phyloP scores from a whole-genome alignment of 1,140 invertebrate genomes.

The Nasonia vitripennis region DNA sequence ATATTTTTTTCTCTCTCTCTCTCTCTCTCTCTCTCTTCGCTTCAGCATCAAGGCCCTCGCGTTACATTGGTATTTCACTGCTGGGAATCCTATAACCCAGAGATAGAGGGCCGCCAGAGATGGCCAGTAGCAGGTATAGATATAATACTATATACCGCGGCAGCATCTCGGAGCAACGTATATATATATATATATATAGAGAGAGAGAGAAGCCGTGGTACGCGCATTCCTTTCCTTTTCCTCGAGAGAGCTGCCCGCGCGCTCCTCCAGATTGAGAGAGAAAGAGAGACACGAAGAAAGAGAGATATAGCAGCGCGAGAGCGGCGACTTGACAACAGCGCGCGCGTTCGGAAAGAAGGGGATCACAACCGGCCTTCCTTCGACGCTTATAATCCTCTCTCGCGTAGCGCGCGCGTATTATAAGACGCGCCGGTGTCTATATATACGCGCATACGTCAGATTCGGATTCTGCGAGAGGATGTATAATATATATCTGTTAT shows the following conservation, averaged over 20 bases:
- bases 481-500: too few species aligned
- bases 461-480: too few species aligned
- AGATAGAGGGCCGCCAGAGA: background rate
- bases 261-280: background rate
- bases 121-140: background rate
- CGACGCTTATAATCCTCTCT: background rate
- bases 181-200: too few species aligned
- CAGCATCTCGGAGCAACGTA: background rate
- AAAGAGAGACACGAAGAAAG: background rate
- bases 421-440: too few species aligned
- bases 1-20: background rate
- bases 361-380: background rate
- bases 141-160: background rate
- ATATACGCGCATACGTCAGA: too few species aligned
- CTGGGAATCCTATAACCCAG: background rate
- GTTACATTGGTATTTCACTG: constrained; percentile 3
- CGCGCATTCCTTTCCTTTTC: constrained; percentile 33
- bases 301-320: background rate
- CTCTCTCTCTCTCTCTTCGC: background rate
- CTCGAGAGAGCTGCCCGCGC: background rate
- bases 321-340: constrained; percentile 23
- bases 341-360: background rate
- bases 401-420: too few species aligned
- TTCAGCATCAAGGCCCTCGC: background rate
- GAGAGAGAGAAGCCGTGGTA: constrained; percentile 9